Percentiles rank a stretch among this genome's conserved stretches.
Evolutionary conservation across 2,888 invertebrate species (phyloP).

Genomic region (Operophtera brumata): DNA sequence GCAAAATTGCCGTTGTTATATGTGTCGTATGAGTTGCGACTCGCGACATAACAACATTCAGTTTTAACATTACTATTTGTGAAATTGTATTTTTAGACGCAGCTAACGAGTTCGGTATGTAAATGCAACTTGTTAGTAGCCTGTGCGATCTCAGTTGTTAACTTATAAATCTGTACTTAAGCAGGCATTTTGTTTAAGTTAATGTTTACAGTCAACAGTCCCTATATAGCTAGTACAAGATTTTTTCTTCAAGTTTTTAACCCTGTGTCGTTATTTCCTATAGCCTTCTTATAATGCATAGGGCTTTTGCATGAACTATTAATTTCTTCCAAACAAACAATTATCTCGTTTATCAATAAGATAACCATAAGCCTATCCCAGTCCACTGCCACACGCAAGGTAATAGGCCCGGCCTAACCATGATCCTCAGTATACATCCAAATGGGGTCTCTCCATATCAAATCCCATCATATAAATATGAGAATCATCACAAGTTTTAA

Average conservation of each 20-base stretch:
- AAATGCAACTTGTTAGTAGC: slow-evolving; percentile 64
- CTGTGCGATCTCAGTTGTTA: slow-evolving; percentile 35
- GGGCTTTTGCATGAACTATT: too few species aligned
- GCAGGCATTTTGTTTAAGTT: slow-evolving; percentile 15
- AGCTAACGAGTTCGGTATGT: slow-evolving; percentile 60
- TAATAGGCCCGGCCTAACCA: too few species aligned
- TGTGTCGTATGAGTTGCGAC: slow-evolving; percentile 14
- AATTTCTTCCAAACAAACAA: not conserved
- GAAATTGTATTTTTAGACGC: slow-evolving; percentile 68
- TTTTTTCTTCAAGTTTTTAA: not conserved
- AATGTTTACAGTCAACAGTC: slow-evolving; percentile 1
- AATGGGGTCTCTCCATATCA: too few species aligned
- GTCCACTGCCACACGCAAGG: not conserved
- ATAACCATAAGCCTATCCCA: not conserved
- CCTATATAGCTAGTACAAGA: slow-evolving; percentile 4
- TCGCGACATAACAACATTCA: slow-evolving; percentile 25
- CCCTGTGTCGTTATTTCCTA: not conserved
- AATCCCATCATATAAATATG: too few species aligned
- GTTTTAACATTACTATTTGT: slow-evolving; percentile 42
- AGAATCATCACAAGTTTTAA: not conserved
- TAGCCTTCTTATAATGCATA: not conserved
- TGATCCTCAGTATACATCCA: too few species aligned
- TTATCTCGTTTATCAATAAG: not conserved
- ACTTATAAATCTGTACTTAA: slow-evolving; percentile 33
- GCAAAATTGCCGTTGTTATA: slow-evolving; percentile 5